phyloP scores from a whole-genome alignment of 2,113 vertebrate species.

The Bos taurus region DNA sequence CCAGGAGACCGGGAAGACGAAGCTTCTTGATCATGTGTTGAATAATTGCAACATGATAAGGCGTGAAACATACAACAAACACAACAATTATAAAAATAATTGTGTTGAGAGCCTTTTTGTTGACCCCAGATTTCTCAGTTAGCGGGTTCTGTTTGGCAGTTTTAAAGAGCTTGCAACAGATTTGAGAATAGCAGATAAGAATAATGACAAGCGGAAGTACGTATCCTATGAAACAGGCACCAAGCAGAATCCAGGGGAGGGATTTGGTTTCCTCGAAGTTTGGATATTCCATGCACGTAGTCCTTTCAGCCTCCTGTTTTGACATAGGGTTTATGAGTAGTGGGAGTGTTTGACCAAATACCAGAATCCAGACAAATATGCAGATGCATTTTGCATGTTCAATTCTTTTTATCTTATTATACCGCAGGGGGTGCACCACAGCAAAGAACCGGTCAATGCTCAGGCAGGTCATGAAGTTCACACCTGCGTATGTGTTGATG shows the following conservation, averaged over 20 bases:
- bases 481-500: constrained; percentile 94
- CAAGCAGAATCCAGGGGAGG: constrained; percentile 89
- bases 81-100: constrained; percentile 95
- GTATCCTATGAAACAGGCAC: constrained; percentile 90
- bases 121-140: constrained; percentile 91
- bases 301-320: constrained; percentile 71
- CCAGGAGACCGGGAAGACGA: constrained; percentile 70
- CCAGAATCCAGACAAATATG: constrained; percentile 88
- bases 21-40: constrained; percentile 96
- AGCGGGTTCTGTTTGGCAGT: constrained; percentile 90
- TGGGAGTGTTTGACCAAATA: constrained; percentile 92
- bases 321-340: constrained; percentile 87
- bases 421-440: constrained; percentile 91
- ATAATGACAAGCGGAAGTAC: constrained; percentile 88
- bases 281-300: constrained; percentile 97
- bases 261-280: constrained; percentile 87
- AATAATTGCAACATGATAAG: constrained; percentile 92
- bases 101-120: constrained; percentile 93
- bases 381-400: constrained; percentile 89
- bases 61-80: constrained; percentile 93
- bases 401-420: constrained; percentile 86
- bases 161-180: constrained; percentile 90
- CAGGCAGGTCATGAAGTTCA: constrained; percentile 98
- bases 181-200: constrained; percentile 90
- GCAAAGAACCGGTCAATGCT: constrained; percentile 95